Evolutionary conservation across 2,113 vertebrate genomes (phyloP), one percentile per base, ranked within the genome.

Genomic region (Cryptotis parvus): DNA sequence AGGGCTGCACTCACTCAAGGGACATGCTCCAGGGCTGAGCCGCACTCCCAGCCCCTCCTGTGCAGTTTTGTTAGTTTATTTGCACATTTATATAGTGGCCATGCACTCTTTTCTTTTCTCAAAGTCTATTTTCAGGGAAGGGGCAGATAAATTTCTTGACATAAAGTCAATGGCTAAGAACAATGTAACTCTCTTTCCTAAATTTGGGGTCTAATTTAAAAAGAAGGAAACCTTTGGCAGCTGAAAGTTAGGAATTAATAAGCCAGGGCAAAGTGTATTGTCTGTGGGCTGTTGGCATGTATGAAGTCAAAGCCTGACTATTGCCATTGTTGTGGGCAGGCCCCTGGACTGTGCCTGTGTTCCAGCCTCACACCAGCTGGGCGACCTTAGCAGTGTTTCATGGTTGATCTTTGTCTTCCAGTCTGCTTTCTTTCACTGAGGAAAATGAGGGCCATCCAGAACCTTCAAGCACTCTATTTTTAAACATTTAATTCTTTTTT

Each of bases 121-220:
- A 41, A 55, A 93, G 81, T 29, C 77, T 84, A 31, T 41, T 79
- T 77, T 79, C 69, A 33, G 55, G 31, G 49, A 69, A 87, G 33
- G 9, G 33, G 68, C 16, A 58, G 90, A 86, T 82, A 55, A 63
- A 49, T 73, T 80, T 37, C 65, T 29, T 81, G 41, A 58, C 58
- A 63, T 45, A 69, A 65, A 49, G n/a, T 24, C 75, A 77, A 61
- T 81, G 55, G 49, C 49, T 70, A 18, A 77, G 88, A 58, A 27
- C 65, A 76, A 72, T 37, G 65, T 49, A 29, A 43, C 86, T 81
- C 37, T 43, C 55, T 89, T 82, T 92, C 29, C 35, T 78, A 76
- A 73, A 16, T 61, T 14, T 61, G 9, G n/a, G 83, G 39, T 43
- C 12, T 66, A 65, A 10, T n/a, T 49, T 70, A 84, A 77, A 70